These are phyloP conservation scores for Horisme vitalbata DNA, from an alignment of 2,888 invertebrate species.

Conservation along the genomic window DNA sequence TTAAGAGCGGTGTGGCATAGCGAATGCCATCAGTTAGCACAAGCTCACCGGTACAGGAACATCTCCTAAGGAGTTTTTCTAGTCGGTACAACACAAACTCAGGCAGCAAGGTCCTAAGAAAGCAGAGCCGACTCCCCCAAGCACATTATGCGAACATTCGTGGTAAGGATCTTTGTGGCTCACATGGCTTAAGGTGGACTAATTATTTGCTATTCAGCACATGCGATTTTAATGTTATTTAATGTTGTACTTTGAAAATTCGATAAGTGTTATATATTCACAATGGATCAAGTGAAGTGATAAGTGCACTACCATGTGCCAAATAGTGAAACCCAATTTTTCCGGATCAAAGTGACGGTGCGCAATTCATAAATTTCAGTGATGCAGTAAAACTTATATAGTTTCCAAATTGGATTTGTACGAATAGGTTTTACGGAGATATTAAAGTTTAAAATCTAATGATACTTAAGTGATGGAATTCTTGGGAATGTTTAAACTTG, in stretches of 20 bases:
- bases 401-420: too few relatives aligned
- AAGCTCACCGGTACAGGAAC: slow-evolving; percentile 69
- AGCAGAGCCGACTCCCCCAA: slow-evolving; percentile 48
- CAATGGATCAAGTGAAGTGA: slow-evolving; percentile 59
- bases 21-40: slow-evolving; percentile 81
- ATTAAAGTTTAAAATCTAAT: too few relatives aligned
- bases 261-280: slow-evolving; percentile 32
- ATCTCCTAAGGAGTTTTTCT: slow-evolving; percentile 67
- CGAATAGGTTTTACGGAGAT: too few relatives aligned
- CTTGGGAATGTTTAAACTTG: too few relatives aligned
- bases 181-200: slow-evolving; percentile 17
- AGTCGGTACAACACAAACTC: slow-evolving; percentile 41
- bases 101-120: slow-evolving; percentile 50
- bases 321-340: slow-evolving; percentile 47
- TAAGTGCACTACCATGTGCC: slow-evolving; percentile 46
- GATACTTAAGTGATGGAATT: too few relatives aligned
- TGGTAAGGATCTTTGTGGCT: slow-evolving; percentile 69
- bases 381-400: background rate
- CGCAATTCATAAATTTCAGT: slow-evolving; percentile 7
- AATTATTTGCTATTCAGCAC: slow-evolving; percentile 56
- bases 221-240: slow-evolving; percentile 47
- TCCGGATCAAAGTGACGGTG: slow-evolving; percentile 34
- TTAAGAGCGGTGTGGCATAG: slow-evolving; percentile 77
- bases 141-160: slow-evolving; percentile 76
- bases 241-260: slow-evolving; percentile 23